Conservation (phyloP, 2,797 vertebrate species). For the Pseudochromis fuscus region DNA sequence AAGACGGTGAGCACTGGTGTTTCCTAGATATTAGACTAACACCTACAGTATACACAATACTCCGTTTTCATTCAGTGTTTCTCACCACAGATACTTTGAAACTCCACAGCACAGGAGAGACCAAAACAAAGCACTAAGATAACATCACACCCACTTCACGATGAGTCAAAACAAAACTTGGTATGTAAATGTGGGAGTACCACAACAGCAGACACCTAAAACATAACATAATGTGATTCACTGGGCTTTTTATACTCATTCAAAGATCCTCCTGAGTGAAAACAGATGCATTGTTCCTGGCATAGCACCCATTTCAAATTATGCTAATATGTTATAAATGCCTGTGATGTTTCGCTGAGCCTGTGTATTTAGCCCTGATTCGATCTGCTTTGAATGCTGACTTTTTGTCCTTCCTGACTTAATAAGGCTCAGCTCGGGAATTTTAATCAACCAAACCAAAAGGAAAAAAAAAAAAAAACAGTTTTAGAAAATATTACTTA, state of each 20-base stretch:
- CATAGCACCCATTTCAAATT: constrained; percentile 18
- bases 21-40: too few species aligned
- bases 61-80: too few species aligned
- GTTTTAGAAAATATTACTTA: background rate
- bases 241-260: constrained; percentile 14
- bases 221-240: background rate
- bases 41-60: too few species aligned
- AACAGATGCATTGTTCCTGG: constrained; percentile 37
- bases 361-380: constrained; percentile 19
- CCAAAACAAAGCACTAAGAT: background rate
- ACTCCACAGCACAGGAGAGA: background rate
- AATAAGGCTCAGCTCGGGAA: constrained; percentile 8
- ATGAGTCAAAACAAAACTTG: background rate
- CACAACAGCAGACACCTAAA: background rate
- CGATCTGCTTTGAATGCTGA: too few species aligned
- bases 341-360: constrained; percentile 1
- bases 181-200: background rate
- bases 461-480: constrained; percentile 1
- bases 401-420: constrained; percentile 6
- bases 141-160: background rate
- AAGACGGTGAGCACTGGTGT: too few species aligned
- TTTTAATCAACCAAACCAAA: constrained; percentile 33
- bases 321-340: constrained; percentile 18
- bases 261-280: constrained; percentile 17
- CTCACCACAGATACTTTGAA: background rate